Evolutionary conservation across 2,888 invertebrate genomes (phyloP), one percentile per base, ranked within the genome.

Genomic region (Tetanocera ferruginea): DNA sequence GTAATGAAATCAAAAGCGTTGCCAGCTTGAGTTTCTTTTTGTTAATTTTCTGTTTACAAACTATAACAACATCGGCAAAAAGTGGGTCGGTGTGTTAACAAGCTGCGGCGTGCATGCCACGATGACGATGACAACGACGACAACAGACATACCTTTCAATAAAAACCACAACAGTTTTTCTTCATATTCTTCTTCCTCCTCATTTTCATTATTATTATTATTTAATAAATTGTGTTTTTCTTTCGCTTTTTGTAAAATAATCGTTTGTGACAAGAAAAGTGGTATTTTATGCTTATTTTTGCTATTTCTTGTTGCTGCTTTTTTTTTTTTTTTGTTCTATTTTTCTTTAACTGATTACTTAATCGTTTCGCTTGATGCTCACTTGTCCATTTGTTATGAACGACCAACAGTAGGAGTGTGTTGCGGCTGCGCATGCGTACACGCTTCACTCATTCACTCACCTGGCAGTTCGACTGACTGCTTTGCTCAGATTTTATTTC

Each of bases 361-460:
- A 43, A 67, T 37, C 37, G 67, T 34, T 5, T 23, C 67, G 37
- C 67, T 60, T 28, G 25, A 43, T 28, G 57, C 57, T 60, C 43
- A 5, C 37, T 17, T 37, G 67, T 67, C 66, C 66, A 66, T 31
- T 66, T 34, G 66, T 66, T 66, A 66, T 66, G 66, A 11, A 43
- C 34, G 66, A 23, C 31, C 66, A 25, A 25, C 62, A 25, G 17
- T 9, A 17, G n/a, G n/a, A n/a, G 66, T 9, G 9, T 23, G 34
- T 23, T 25, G 25, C n/a, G 17, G 66, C 66, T 66, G 67, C 37
- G 37, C 37, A 67, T 37, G 67, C 67, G 67, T 37, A 19, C 19
- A 34, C 31, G 62, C 31, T 62, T 62, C 64, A 31, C n/a, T 64
- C 64, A 31, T 8, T 64, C n/a, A 8, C 28, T 62, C 28, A 3